Conservation (phyloP, 2,888 invertebrate genomes). For the Athrips mouffetella region DNA sequence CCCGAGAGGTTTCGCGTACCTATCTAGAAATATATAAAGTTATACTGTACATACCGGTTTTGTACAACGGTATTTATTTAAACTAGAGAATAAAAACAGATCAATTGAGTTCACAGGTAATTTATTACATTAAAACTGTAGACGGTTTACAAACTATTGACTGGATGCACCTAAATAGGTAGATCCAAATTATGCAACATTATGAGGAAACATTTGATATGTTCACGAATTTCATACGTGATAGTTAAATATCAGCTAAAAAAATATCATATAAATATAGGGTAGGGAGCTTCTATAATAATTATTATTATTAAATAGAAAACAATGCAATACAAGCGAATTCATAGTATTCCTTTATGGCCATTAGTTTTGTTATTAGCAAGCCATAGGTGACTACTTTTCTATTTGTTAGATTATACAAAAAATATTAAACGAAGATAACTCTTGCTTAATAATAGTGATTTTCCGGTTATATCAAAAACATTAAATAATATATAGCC, state of each 20-base stretch:
- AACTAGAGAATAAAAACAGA: constrained; percentile 22
- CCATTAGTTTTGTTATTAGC: constrained; percentile 75
- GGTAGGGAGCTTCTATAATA: constrained; percentile 22
- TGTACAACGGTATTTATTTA: neutral
- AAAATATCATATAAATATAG: constrained; percentile 24
- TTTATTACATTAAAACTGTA: constrained; percentile 64
- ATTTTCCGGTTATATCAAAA: constrained; percentile 46
- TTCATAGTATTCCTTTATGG: constrained; percentile 67
- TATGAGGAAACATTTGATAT: constrained; percentile 29
- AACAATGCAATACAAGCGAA: constrained; percentile 74
- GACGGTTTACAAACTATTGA: constrained; percentile 58
- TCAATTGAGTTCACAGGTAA: constrained; percentile 58
- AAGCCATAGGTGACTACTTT: constrained; percentile 70
- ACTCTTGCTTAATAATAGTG: constrained; percentile 52
- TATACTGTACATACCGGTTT: neutral
- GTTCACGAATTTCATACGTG: constrained; percentile 26
- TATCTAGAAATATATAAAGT: neutral
- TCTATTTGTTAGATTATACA: constrained; percentile 73
- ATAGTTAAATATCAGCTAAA: constrained; percentile 21
- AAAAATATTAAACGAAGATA: constrained; percentile 63
- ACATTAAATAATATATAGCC: constrained; percentile 47
- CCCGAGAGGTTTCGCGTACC: too few species aligned
- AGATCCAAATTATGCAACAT: constrained; percentile 32
- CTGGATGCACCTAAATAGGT: constrained; percentile 43
- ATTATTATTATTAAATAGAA: constrained; percentile 51